phyloP scores from a whole-genome alignment of 2,797 vertebrate species.

The Hozukius guyotensis region DNA sequence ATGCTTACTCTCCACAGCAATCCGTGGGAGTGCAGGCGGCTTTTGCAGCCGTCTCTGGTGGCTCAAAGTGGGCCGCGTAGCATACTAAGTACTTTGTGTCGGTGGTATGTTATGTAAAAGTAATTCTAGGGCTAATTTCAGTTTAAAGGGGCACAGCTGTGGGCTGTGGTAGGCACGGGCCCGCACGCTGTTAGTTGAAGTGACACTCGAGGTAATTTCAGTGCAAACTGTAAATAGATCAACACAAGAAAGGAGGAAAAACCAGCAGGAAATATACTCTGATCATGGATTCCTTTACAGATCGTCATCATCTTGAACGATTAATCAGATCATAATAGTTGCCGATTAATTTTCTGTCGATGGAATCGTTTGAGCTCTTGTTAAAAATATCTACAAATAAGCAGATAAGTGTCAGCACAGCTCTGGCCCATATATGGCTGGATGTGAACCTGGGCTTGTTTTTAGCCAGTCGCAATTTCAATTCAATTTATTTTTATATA shows the following conservation, averaged over 20 bases:
- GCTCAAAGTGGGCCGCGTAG: slow-evolving; percentile 58
- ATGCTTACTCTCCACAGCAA: slow-evolving; percentile 12
- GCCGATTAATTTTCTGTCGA: too few species aligned
- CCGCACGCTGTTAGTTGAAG: neutral
- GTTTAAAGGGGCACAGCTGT: slow-evolving; percentile 45
- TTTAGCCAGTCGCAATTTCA: too few species aligned
- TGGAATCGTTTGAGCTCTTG: too few species aligned
- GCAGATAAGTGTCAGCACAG: neutral
- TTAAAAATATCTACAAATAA: too few species aligned
- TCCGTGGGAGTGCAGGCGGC: slow-evolving; percentile 59
- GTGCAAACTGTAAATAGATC: neutral
- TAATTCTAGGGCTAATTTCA: slow-evolving; percentile 52
- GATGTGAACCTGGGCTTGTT: too few species aligned
- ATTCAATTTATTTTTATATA: too few species aligned
- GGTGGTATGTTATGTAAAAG: slow-evolving; percentile 71
- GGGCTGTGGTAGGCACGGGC: slow-evolving; percentile 1
- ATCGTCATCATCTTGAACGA: neutral
- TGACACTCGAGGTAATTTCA: slow-evolving; percentile 1
- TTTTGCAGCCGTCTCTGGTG: slow-evolving; percentile 58
- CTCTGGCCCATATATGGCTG: too few species aligned
- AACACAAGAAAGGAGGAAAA: neutral
- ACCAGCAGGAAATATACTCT: neutral
- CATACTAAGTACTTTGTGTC: slow-evolving; percentile 63
- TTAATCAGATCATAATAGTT: too few species aligned
- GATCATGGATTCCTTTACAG: neutral